Base-by-base conservation (phyloP, 2,888 invertebrate species). In the Leptothorax acervorum region DNA sequence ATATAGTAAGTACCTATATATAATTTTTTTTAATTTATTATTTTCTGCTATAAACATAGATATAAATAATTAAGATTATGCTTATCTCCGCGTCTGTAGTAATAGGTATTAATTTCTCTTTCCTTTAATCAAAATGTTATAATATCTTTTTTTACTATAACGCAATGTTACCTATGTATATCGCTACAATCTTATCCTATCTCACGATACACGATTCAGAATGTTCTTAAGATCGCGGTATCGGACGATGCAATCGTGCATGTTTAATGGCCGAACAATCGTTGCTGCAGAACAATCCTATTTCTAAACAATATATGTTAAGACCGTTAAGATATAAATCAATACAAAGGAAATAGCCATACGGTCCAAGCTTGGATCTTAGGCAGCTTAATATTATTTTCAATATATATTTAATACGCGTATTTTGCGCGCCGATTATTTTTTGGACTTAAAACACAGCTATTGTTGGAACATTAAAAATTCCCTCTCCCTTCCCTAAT, bases 191-290 rank as follows among this genome's bases (percentile, higher is more conserved):
- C 39, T 66, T 65, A 65, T 39, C 12, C 11, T 28, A 35, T 60
- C n/a, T 60, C 42, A 60, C 31, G 42, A 45, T 11, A 60, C 31
- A 31, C 6, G n/a, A 75, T 65, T 65, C 48, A 31, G n/a, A 62
- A 63, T 35, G 48, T 35, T 75, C 48, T 51, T 75, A 23, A 63
- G 35, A 65, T 75, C 63, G 63, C n/a, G 31, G 8, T 75, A 75
- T 62, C 48, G n/a, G 3, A 1, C 74, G 28, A 73, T 42, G 18
- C 42, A 45, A 63, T 75, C 65, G 23, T 51, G 75, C 63, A 63
- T 74, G 23, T 23, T 63, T 75, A 75, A 63, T 63, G 42, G 42
- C 28, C 18, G 18, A 75, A 62, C 31, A 23, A 75, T 35, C 63
- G 48, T 51, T 45, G n/a, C 28, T 60, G 74, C 23, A 23, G 23